Evolutionary conservation across 2,888 invertebrate genomes (phyloP).

Genomic region (Aspidiotus rigidus): DNA sequence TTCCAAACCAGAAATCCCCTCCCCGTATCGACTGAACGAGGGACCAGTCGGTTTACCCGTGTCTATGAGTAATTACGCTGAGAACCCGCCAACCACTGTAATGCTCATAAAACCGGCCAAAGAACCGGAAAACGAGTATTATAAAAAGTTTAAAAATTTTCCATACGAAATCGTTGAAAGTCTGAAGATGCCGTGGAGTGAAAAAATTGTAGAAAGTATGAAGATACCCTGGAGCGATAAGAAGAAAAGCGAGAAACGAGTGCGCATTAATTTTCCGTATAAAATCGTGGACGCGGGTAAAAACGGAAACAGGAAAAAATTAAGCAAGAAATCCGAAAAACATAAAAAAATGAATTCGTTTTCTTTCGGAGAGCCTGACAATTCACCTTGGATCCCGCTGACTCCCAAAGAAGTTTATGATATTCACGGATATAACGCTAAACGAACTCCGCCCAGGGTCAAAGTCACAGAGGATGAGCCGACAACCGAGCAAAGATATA

Average conservation of each 20-base stretch:
- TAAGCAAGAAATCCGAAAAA: not conserved
- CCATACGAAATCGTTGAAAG: conserved; percentile 2
- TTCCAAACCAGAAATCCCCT: too few species aligned
- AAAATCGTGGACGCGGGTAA: not conserved
- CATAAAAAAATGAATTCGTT: conserved; percentile 7
- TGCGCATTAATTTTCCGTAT: conserved; percentile 1
- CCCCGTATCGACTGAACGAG: too few species aligned
- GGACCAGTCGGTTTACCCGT: too few species aligned
- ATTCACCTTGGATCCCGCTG: conserved; percentile 36
- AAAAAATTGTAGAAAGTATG: not conserved
- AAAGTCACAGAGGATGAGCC: conserved; percentile 9
- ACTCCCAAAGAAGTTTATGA: conserved; percentile 32
- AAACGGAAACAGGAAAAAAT: not conserved
- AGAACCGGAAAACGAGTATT: conserved; percentile 13
- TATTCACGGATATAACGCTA: conserved; percentile 12
- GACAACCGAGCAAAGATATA: not conserved
- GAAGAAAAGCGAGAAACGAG: conserved; percentile 8
- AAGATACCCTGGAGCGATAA: conserved; percentile 9
- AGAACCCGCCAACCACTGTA: too few species aligned
- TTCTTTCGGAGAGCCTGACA: conserved; percentile 26
- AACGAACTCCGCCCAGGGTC: not conserved
- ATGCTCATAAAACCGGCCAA: not conserved
- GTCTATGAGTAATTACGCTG: too few species aligned
- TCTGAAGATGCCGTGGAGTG: conserved; percentile 7
- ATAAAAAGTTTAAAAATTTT: conserved; percentile 6